These are phyloP conservation scores for Arion vulgaris DNA, from an alignment of 1,140 invertebrate genomes.

Conservation along the genomic window DNA sequence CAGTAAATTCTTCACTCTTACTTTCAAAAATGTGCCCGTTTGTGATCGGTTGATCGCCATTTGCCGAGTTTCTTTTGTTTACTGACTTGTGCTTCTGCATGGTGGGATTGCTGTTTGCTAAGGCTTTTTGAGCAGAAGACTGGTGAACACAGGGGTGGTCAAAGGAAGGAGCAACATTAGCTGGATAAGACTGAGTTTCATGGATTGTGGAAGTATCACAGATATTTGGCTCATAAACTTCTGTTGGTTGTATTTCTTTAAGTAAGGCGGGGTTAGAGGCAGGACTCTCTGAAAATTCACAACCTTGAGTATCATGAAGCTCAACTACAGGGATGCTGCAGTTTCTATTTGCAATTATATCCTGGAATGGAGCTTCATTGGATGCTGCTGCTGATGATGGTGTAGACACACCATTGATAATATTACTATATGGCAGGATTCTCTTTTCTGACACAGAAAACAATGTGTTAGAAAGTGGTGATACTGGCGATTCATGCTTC, in stretches of 20 bases:
- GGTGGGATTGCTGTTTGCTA: neutral
- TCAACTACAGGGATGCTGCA: neutral
- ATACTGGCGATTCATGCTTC: neutral
- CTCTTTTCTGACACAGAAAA: neutral
- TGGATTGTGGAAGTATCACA: neutral
- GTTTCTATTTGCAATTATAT: neutral
- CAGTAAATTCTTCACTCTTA: neutral
- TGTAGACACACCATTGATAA: neutral
- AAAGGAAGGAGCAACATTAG: neutral
- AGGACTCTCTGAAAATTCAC: neutral
- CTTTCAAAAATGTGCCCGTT: neutral
- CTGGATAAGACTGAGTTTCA: too few relatives aligned
- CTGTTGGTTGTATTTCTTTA: neutral
- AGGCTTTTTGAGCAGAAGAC: neutral
- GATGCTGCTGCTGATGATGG: constrained; percentile 13
- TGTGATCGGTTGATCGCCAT: neutral
- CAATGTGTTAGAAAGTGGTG: neutral
- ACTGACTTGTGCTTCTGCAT: neutral
- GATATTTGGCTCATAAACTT: neutral
- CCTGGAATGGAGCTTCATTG: neutral
- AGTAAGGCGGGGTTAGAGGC: neutral
- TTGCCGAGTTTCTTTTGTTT: neutral
- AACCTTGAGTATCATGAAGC: constrained; percentile 4
- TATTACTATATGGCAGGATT: neutral
- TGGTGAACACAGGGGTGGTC: constrained; percentile 11